Evolutionary conservation across 1,140 invertebrate species (phyloP).

Genomic region (Dendrolimus punctatus): DNA sequence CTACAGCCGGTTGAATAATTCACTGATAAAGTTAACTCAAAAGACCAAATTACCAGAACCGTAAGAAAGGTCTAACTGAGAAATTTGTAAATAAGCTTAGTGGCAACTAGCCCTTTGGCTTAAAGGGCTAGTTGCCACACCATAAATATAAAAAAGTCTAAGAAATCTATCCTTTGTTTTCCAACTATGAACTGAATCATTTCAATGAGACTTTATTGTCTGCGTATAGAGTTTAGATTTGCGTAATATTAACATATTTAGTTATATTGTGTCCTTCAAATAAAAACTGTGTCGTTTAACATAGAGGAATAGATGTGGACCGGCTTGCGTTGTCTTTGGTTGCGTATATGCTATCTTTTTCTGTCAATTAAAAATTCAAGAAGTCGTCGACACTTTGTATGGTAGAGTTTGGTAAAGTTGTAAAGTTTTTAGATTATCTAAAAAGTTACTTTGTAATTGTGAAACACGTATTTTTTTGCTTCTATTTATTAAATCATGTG

Average conservation of each 20-base stretch:
- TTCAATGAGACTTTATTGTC: too few relatives aligned
- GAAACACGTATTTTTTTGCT: slow-evolving; percentile 10
- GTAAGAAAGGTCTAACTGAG: too few relatives aligned
- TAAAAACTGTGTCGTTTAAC: background rate
- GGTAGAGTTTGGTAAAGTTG: slow-evolving; percentile 26
- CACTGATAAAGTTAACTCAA: too few relatives aligned
- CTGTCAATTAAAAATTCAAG: slow-evolving; percentile 37
- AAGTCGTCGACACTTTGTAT: slow-evolving; percentile 46
- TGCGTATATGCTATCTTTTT: slow-evolving; percentile 18
- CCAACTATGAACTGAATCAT: too few relatives aligned
- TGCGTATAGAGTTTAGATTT: too few relatives aligned
- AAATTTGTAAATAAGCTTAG: too few relatives aligned
- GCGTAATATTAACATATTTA: background rate
- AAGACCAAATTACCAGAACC: too few relatives aligned
- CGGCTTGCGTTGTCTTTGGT: slow-evolving; percentile 8
- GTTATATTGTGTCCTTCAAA: background rate
- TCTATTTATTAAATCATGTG: slow-evolving; percentile 10
- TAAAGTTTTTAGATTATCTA: slow-evolving; percentile 31
- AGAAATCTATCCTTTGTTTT: too few relatives aligned
- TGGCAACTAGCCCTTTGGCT: too few relatives aligned
- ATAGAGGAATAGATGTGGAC: slow-evolving; percentile 4
- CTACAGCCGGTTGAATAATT: too few relatives aligned
- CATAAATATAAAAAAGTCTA: too few relatives aligned
- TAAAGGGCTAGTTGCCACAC: too few relatives aligned
- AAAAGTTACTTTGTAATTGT: slow-evolving; percentile 21